Percentiles rank a stretch among this genome's conserved stretches.
Conservation (phyloP, 2,113 vertebrate genomes). For the Martes martes region DNA sequence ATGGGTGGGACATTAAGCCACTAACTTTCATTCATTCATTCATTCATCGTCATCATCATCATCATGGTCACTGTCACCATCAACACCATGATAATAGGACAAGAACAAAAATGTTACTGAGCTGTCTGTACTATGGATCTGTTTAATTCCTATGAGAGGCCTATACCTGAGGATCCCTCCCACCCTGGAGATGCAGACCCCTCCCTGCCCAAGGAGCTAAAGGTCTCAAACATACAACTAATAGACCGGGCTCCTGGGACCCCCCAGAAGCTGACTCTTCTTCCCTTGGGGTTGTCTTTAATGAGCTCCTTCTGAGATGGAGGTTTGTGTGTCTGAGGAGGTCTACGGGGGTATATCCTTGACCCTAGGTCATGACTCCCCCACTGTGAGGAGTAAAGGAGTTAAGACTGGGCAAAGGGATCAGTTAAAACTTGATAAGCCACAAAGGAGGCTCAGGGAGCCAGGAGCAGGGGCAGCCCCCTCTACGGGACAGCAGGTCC, state of each 20-base stretch:
- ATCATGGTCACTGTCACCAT: not conserved
- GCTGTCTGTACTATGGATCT: not conserved
- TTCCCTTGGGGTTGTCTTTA: not conserved
- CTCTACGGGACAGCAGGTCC: rapidly evolving
- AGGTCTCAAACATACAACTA: not conserved
- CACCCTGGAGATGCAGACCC: not conserved
- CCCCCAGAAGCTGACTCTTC: not conserved
- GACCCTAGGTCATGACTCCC: not conserved
- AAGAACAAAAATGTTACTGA: not conserved
- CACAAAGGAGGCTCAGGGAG: not conserved
- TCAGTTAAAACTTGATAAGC: not conserved
- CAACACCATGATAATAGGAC: not conserved
- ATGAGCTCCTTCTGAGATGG: not conserved
- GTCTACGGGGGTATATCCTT: not conserved
- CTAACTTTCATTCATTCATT: not conserved
- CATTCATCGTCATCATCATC: not conserved
- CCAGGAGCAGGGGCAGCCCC: not conserved
- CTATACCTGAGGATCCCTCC: not conserved
- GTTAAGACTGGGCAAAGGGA: not conserved
- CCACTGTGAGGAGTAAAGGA: not conserved
- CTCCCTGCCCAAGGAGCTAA: not conserved
- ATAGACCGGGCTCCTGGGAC: not conserved
- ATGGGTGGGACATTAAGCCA: not conserved
- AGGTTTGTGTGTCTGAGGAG: not conserved
- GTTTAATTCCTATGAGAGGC: not conserved